Evolutionary conservation across 2,888 invertebrate species (phyloP), one percentile per base, ranked within the genome.

Genomic region (Bruchidius siliquastri): DNA sequence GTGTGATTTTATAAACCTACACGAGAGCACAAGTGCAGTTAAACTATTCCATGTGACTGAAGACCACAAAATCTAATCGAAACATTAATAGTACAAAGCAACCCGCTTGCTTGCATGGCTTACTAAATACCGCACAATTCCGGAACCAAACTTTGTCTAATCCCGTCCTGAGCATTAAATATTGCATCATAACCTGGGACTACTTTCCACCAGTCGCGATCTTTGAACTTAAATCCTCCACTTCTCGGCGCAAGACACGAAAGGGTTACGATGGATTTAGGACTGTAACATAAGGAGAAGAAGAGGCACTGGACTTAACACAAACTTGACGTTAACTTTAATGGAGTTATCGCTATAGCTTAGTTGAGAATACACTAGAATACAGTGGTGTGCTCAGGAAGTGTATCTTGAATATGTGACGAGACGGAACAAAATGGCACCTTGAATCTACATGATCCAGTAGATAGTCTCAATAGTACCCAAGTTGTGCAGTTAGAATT

Each of bases 221-320:
- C 83, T 82, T 82, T 81, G 82, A 83, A 82, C 82, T 82, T 80
- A 83, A 83, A 83, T 83, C 83, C 83, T 77, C 72, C 73, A 77
- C 79, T 77, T 80, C 78, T 73, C 72, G 75, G 77, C 76, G 77
- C 79, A 78, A 80, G 81, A 81, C 83, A 83, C 82, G 83, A 77
- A 79, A 79, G 80, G 80, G 77, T 78, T 80, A 77, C 70, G 72
- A 77, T 13, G 49, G 49, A 4, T 49, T 49, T 49, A 18, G 13
- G 49, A 49, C 18, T 13, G 49, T 1, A 8, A 49, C 49, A 13
- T 49, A 49, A 49, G 49, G 10, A 49, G 49, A 4, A 13, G 49
- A 4, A 49, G 49, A 49, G 49, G 49, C 49, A 49, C 49, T 18
- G 49, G 49, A 49, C 49, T 49, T 49, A 49, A 13, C 49, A 49